Evolutionary conservation across 2,113 vertebrate genomes (phyloP).

Genomic region (Serinus canaria): DNA sequence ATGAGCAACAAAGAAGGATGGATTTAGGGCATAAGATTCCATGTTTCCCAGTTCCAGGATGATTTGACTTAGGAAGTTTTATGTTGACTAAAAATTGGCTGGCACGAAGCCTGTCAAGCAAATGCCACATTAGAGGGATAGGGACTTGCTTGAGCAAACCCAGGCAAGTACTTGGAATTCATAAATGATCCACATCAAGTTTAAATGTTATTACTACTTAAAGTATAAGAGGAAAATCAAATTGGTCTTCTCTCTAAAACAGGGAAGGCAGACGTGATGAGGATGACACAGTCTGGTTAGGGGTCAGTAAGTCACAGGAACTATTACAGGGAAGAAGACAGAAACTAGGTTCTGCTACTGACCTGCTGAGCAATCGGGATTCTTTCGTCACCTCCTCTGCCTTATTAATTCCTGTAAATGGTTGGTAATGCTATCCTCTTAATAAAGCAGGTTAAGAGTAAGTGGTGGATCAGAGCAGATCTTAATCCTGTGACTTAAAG

Average conservation of each 20-base stretch:
- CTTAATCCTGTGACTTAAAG: slow-evolving; percentile 35
- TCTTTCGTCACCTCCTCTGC: slow-evolving; percentile 33
- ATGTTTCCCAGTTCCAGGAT: background rate
- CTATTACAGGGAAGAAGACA: slow-evolving; percentile 20
- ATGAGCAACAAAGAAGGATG: background rate
- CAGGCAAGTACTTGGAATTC: background rate
- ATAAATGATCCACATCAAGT: background rate
- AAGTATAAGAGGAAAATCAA: background rate
- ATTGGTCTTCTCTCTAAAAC: background rate
- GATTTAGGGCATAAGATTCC: background rate
- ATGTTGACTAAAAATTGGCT: background rate
- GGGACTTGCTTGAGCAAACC: background rate
- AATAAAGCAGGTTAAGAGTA: slow-evolving; percentile 35
- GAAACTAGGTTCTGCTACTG: slow-evolving; percentile 33
- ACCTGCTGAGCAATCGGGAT: slow-evolving; percentile 9
- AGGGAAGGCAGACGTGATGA: background rate
- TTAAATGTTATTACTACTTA: background rate
- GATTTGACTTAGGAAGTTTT: background rate
- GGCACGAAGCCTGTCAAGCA: background rate
- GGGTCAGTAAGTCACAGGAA: slow-evolving; percentile 34
- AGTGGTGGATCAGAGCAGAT: slow-evolving; percentile 16
- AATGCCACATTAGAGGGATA: background rate
- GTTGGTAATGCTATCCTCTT: slow-evolving; percentile 40
- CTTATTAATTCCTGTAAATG: slow-evolving; percentile 44
- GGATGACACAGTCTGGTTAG: background rate